Evolutionary conservation across 2,888 invertebrate species (phyloP).

Genomic region (Calameuta idolon): DNA sequence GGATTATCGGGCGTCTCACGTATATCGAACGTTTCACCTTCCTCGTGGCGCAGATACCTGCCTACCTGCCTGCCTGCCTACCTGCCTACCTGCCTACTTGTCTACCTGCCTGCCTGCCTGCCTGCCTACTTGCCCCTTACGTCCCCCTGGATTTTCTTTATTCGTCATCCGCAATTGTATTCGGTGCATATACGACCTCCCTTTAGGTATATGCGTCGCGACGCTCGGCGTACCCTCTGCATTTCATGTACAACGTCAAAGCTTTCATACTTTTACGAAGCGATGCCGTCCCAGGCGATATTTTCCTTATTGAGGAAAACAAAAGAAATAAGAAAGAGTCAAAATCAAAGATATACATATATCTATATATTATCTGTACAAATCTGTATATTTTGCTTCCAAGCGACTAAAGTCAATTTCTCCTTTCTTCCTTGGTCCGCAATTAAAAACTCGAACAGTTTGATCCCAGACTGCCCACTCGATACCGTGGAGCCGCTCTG

Average conservation of each 20-base stretch:
- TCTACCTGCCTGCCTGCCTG: no score
- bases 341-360: background rate
- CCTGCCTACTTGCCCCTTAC: no score
- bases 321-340: background rate
- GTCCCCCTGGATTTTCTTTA: background rate
- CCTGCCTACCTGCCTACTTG: no score
- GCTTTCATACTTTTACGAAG: background rate
- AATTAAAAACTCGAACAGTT: background rate
- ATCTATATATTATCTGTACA: no score
- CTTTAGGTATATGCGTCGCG: background rate
- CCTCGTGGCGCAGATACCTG: background rate
- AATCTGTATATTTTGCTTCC: background rate
- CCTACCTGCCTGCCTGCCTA: no score
- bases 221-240: background rate
- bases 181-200: background rate
- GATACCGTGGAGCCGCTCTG: background rate
- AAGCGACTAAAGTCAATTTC: background rate
- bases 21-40: background rate
- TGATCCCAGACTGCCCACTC: no score
- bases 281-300: background rate
- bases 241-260: background rate
- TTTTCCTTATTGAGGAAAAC: background rate
- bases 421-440: background rate
- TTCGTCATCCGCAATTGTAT: no score
- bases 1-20: background rate